Base-by-base conservation (phyloP, 2,888 invertebrate species). In the Lasioglossum zephyrum region DNA sequence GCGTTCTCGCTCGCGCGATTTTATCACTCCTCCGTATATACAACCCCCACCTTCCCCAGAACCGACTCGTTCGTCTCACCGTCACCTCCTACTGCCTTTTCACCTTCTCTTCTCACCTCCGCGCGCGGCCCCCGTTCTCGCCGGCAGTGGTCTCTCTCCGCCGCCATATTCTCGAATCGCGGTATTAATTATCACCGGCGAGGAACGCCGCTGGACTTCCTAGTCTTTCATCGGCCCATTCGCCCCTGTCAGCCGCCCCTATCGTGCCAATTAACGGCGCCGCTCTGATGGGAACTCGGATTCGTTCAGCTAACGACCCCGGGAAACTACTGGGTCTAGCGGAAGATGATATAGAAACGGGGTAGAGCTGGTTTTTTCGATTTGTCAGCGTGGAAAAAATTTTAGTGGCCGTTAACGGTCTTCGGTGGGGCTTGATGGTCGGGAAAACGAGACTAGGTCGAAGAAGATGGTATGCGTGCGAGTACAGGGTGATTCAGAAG, bases 1-100 rank as follows among this genome's bases (percentile, higher is more conserved):
- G 89, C 85, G 87, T 90, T 90, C 88, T 88, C 87, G 83, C 87
- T 88, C 89, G 88, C 87, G 91, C 87, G 92, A 93, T 93, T 93
- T 93, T 93, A 93, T 93, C 93, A 89, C 79, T 88, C 84, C 87
- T 31, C 47, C 73, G 74, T 78, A 73, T 72, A 77, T 86, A n/a
- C 69, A 69, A 82, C 36, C 66, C 66, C 66, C 66, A 36, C 66
- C 76, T 49, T 72, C 76, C 73, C 53, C 36, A 49, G 53, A 60
- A 16, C 70, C 81, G 74, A 87, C 77, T 88, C 89, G 85, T 86
- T 81, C 82, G 78, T 88, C 88, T 90, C 85, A 60, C 66, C 79
- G 75, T 77, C 88, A 80, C 87, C 81, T 87, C 85, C 82, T 82
- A 79, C 85, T 74, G 36, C 69, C 76, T 84, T 87, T 85, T 81